These are phyloP conservation scores for Helleia helle DNA, from an alignment of 2,888 invertebrate species.

Conservation along the genomic window DNA sequence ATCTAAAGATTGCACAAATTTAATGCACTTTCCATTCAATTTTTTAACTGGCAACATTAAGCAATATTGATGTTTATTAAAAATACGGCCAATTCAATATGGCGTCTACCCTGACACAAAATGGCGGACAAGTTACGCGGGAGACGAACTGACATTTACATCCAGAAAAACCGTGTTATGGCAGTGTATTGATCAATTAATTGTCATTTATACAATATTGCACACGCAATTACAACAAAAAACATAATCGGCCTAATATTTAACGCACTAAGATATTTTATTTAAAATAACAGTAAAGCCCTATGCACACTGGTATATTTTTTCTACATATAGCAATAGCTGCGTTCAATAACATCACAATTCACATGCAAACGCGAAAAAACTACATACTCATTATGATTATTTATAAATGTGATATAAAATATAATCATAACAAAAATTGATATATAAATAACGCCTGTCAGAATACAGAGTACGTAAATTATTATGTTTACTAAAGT, in stretches of 20 bases:
- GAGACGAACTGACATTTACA: no score
- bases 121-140: no score
- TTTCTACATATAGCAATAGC: not conserved
- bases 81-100: no score
- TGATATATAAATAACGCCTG: not conserved
- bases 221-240: slow-evolving; percentile 1
- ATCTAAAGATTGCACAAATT: slow-evolving; percentile 33
- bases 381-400: not conserved
- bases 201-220: not conserved
- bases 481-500: no score
- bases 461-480: not conserved
- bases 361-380: not conserved
- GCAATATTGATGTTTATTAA: no score
- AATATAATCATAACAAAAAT: no score
- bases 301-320: slow-evolving; percentile 7
- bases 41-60: not conserved
- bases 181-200: not conserved
- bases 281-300: not conserved
- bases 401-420: not conserved
- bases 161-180: no score
- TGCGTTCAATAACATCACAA: no score
- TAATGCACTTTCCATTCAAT: slow-evolving; percentile 30
- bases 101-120: no score
- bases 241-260: slow-evolving; percentile 7
- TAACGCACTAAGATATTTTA: slow-evolving; percentile 1